Evolutionary conservation across 2,113 vertebrate species (phyloP).

Genomic region (Chitala chitala): DNA sequence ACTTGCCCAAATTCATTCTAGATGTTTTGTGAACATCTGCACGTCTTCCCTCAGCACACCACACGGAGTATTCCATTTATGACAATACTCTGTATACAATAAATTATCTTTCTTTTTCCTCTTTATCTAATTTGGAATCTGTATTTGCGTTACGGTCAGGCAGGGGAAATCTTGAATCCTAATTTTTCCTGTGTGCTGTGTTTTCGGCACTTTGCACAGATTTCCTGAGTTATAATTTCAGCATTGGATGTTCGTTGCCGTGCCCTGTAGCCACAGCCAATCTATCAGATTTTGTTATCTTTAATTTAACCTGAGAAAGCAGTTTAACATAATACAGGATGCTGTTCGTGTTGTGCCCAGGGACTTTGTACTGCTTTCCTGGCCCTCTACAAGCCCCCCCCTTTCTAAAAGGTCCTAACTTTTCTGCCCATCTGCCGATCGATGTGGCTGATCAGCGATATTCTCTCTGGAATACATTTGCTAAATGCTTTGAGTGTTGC

Average conservation of each 20-base stretch:
- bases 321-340: slow-evolving; percentile 1
- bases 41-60: slow-evolving; percentile 14
- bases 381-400: neutral
- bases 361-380: neutral
- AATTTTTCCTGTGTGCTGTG: neutral
- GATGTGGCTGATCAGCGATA: slow-evolving; percentile 41
- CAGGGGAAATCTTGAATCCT: slow-evolving; percentile 12
- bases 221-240: slow-evolving; percentile 26
- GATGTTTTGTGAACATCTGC: slow-evolving; percentile 43
- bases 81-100: neutral
- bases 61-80: neutral
- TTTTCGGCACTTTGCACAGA: neutral
- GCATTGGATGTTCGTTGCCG: slow-evolving; percentile 4
- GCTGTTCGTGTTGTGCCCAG: slow-evolving; percentile 15
- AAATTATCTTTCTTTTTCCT: slow-evolving; percentile 25
- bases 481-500: slow-evolving; percentile 40
- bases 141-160: slow-evolving; percentile 33
- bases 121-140: slow-evolving; percentile 27
- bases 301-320: slow-evolving; percentile 12
- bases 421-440: slow-evolving; percentile 22
- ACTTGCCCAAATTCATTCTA: slow-evolving; percentile 33
- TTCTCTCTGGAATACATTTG: slow-evolving; percentile 34
- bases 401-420: slow-evolving; percentile 26
- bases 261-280: neutral
- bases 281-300: slow-evolving; percentile 1